Percentiles rank a stretch among this genome's conserved stretches.
Evolutionary conservation across 2,113 vertebrate genomes (phyloP).

Genomic region (Pseudopipra pipra): DNA sequence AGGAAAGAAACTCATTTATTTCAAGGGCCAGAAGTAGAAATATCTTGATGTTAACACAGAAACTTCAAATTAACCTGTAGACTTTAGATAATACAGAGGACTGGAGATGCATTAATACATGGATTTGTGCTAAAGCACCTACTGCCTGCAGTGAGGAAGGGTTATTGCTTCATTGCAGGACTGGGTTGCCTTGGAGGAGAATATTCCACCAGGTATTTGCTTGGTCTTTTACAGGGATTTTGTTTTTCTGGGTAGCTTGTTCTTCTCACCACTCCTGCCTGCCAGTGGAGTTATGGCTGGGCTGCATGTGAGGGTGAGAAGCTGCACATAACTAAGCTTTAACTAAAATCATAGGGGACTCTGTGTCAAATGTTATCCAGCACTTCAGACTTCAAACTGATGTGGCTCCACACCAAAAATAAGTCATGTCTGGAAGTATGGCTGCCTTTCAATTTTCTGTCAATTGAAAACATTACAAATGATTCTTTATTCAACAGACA

Average conservation of each 20-base stretch:
- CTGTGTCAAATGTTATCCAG: neutral
- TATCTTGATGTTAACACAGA: neutral
- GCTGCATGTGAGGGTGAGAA: neutral
- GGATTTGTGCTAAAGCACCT: neutral
- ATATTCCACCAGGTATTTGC: neutral
- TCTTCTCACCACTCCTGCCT: neutral
- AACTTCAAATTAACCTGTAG: neutral
- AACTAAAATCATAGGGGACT: neutral
- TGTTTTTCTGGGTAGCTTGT: neutral
- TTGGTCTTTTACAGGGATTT: neutral
- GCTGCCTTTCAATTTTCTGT: neutral
- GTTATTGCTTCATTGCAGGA: rapidly evolving
- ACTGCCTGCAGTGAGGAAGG: neutral
- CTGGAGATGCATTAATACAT: neutral
- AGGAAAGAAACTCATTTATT: neutral
- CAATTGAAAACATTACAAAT: neutral
- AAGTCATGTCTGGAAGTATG: neutral
- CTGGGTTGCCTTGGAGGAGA: neutral
- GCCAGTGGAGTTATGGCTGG: neutral
- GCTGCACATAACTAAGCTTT: rapidly evolving
- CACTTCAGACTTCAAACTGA: neutral
- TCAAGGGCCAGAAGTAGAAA: neutral
- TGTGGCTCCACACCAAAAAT: neutral
- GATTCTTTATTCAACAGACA: neutral
- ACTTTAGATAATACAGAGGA: neutral